A percentile compares a stretch with the other conserved stretches of the same genome.
Evolutionary conservation across 2,888 invertebrate genomes (phyloP).

Genomic region (Amiota mariae): DNA sequence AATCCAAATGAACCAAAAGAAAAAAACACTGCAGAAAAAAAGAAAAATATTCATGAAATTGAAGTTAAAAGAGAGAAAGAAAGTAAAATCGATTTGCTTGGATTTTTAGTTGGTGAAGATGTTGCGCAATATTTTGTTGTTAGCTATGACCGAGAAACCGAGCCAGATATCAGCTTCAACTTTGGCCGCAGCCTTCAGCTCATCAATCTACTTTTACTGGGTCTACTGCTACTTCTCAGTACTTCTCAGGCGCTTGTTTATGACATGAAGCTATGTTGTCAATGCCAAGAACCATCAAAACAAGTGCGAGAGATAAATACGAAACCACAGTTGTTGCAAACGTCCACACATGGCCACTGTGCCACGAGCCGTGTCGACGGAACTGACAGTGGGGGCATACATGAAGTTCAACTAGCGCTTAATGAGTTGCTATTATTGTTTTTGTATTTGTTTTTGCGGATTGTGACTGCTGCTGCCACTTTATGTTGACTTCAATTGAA

Average conservation of each 20-base stretch:
- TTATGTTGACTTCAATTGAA: no score
- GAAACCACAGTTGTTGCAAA: neutral
- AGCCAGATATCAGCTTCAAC: neutral
- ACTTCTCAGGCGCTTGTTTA: neutral
- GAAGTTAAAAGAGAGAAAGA: constrained; percentile 41
- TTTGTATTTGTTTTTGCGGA: neutral
- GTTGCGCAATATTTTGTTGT: constrained; percentile 7
- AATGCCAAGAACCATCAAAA: constrained; percentile 62
- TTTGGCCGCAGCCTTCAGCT: constrained; percentile 23
- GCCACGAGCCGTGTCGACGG: constrained; percentile 47
- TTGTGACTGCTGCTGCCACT: neutral
- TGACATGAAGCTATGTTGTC: constrained; percentile 34
- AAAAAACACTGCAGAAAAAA: neutral
- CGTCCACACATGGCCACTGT: neutral
- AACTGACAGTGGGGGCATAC: constrained; percentile 8
- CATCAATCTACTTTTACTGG: constrained; percentile 53
- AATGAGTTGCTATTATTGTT: neutral
- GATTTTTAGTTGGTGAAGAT: constrained; percentile 36
- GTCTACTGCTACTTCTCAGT: constrained; percentile 28
- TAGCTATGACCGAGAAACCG: constrained; percentile 45
- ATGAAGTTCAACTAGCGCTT: constrained; percentile 23
- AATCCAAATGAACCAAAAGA: constrained; percentile 44
- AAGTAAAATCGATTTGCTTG: constrained; percentile 57
- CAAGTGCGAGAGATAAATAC: neutral
- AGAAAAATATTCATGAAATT: constrained; percentile 4